Evolutionary conservation across 1,140 invertebrate species (phyloP), one percentile per base, ranked within the genome.

Genomic region (Listronotus oregonensis): DNA sequence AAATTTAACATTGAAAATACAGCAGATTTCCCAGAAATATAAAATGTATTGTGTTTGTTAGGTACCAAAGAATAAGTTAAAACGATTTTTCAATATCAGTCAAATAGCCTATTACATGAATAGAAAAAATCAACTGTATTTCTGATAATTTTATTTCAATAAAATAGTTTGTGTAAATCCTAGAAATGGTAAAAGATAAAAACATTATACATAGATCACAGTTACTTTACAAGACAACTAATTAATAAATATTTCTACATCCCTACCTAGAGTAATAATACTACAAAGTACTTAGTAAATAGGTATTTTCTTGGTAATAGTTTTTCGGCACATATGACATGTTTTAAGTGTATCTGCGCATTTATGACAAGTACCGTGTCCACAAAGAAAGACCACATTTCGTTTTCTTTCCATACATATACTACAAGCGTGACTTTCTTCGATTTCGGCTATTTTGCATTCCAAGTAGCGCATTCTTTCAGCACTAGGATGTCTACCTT

Each of bases 311-410:
- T 92, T 91, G 12, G 88, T 87, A 74, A 96, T 95, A 7, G 89
- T 87, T 80, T 93, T 91, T 37, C 94, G 85, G 81, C 94, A 96
- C 92, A 96, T 96, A 80, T 96, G 94, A 82, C 94, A 96, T 7
- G 86, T 91, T 74, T 86, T 87, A 1, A 96, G 80, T 1, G 92
- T 90, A 57, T 90, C 86, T 0, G 92, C 88, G 75, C 94, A 96
- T 51, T 87, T 85, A 32, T 88, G 86, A 81, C 94, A 96, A 6
- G 93, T 90, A 14, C 89, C 88, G 74, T 96, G 94, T 7, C 94
- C 94, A 78, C 94, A 96, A 0, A 95, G 80, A 76, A 96, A 96
- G 0, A 90, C 93, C 7, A 94, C 88, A 74, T 93, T 92, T 37
- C 90, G 80, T 64, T 87, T 84, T 14, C 91, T 80, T 82, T 88